Conservation (phyloP, 2,113 vertebrate species). For the Myotis brandtii region DNA sequence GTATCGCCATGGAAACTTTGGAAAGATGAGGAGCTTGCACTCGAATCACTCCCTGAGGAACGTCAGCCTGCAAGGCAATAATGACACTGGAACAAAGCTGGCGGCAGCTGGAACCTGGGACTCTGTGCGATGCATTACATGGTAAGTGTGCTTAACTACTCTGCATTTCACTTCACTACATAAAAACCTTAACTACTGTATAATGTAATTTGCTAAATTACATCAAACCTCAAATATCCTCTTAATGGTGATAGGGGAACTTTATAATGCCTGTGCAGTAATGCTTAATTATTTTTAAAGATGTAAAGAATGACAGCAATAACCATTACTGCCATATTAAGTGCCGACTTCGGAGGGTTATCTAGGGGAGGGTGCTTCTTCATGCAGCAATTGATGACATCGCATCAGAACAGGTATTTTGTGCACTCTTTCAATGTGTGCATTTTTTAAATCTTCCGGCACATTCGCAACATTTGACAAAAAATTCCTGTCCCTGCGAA, state of each 20-base stretch:
- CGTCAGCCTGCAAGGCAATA: constrained; percentile 89
- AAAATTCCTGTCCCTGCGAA: background rate
- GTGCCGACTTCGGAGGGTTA: constrained; percentile 73
- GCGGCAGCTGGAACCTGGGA: constrained; percentile 81
- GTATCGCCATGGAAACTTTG: constrained; percentile 97
- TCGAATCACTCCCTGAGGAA: constrained; percentile 93
- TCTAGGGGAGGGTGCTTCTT: constrained; percentile 67
- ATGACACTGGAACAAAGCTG: constrained; percentile 84
- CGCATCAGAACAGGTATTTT: constrained; percentile 71
- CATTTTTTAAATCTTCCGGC: background rate
- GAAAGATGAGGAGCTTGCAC: constrained; percentile 97
- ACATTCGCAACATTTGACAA: constrained; percentile 37
- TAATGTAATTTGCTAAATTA: constrained; percentile 82
- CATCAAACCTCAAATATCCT: constrained; percentile 80
- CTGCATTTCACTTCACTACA: constrained; percentile 75
- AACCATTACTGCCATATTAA: constrained; percentile 82
- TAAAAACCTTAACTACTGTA: constrained; percentile 81
- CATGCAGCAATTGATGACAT: constrained; percentile 73
- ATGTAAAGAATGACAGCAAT: constrained; percentile 81
- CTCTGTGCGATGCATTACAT: constrained; percentile 70
- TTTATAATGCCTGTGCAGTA: constrained; percentile 75
- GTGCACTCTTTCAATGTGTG: constrained; percentile 23
- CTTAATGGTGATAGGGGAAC: constrained; percentile 78
- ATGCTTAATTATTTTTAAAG: constrained; percentile 84
- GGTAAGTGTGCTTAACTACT: constrained; percentile 77